Evolutionary conservation across 2,113 vertebrate genomes (phyloP).

Genomic region (Tiliqua scincoides): DNA sequence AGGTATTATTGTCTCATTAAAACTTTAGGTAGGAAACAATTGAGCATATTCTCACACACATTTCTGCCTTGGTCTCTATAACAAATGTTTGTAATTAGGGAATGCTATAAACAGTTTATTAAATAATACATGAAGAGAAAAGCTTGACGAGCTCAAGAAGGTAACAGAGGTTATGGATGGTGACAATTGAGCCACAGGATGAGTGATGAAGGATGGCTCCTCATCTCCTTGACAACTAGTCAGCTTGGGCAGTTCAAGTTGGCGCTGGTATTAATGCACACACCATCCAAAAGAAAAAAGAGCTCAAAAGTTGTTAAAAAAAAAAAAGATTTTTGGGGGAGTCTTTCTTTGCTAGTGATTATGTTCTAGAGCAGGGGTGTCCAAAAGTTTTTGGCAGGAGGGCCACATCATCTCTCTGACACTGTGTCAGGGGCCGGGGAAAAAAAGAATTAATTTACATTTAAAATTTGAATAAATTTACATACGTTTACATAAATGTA

Average conservation of each 20-base stretch:
- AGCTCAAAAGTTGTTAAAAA: constrained; percentile 13
- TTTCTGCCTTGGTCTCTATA: constrained; percentile 71
- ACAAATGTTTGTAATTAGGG: constrained; percentile 78
- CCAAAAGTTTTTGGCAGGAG: too few species aligned
- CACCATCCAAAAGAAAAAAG: constrained; percentile 51
- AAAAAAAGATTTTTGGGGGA: neutral
- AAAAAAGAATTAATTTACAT: too few species aligned
- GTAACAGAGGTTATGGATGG: constrained; percentile 43
- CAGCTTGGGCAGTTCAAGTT: constrained; percentile 51
- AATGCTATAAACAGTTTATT: constrained; percentile 74
- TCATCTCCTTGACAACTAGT: constrained; percentile 56
- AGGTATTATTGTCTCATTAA: constrained; percentile 83
- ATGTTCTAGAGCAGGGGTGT: constrained; percentile 16
- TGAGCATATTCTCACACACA: constrained; percentile 56
- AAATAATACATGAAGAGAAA: constrained; percentile 78
- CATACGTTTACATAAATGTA: too few species aligned
- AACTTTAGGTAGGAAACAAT: constrained; percentile 80
- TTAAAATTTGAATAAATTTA: too few species aligned
- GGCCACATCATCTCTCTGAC: too few species aligned
- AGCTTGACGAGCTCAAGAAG: constrained; percentile 51
- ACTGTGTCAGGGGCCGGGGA: too few species aligned
- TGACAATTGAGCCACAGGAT: constrained; percentile 34
- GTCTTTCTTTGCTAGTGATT: constrained; percentile 7
- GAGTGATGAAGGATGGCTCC: constrained; percentile 48
- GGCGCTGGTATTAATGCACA: constrained; percentile 28